These are phyloP conservation scores for Syngnathus floridae DNA, from an alignment of 2,113 vertebrate genomes.

Conservation along the genomic window DNA sequence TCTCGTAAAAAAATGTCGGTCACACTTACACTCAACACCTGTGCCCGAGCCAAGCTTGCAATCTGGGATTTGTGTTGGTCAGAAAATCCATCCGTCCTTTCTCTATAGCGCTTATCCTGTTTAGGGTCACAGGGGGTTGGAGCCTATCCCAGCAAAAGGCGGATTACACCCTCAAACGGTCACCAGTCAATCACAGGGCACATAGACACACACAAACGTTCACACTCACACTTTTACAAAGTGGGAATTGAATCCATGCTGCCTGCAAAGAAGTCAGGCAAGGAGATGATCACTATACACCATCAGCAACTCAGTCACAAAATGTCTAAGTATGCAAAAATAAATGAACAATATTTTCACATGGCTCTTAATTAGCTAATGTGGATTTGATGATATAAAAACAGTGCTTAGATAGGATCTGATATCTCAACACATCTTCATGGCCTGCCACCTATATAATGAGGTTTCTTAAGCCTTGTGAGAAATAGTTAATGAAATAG, in stretches of 20 bases:
- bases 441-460: neutral
- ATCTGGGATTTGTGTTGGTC: conserved; percentile 25
- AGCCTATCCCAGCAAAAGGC: neutral
- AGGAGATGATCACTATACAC: neutral
- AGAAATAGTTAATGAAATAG: conserved; percentile 24
- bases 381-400: neutral
- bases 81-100: conserved; percentile 17
- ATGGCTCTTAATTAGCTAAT: neutral
- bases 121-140: neutral
- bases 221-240: neutral
- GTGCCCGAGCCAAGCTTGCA: conserved; percentile 41
- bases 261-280: neutral
- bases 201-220: neutral
- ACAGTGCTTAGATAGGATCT: neutral
- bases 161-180: neutral
- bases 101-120: neutral
- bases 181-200: conserved; percentile 12
- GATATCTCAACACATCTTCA: neutral
- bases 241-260: neutral
- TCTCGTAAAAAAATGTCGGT: conserved; percentile 46
- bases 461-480: conserved; percentile 1
- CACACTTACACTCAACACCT: conserved; percentile 49
- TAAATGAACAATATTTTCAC: conserved; percentile 8
- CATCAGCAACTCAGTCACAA: neutral
- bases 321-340: neutral